Evolutionary conservation across 2,113 vertebrate species (phyloP), one percentile per base, ranked within the genome.

Genomic region (Lepisosteus osseus): DNA sequence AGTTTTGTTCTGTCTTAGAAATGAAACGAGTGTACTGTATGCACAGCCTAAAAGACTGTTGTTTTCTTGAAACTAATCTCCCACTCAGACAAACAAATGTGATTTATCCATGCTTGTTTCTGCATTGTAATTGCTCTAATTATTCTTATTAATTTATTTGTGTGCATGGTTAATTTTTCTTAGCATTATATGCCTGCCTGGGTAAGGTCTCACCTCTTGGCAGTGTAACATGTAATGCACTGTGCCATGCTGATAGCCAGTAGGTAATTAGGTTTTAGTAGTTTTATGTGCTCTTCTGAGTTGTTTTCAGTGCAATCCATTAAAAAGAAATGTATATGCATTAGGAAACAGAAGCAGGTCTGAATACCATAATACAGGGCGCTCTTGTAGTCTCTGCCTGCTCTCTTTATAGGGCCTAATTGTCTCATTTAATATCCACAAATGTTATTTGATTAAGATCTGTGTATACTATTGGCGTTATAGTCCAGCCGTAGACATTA

Each of bases 1-100:
- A 80, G 75, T 84, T 82, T 9, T 79, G 71, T 73, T 71, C 76
- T 61, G 76, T 80, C 80, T 78, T 76, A 65, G 14, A 72, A 66
- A 81, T 51, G 66, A 80, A 73, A 80, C 68, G 77, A 69, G 80
- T 84, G 84, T 76, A 78, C 82, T 82, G 80, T 81, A 72, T 83
- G 83, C 78, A 74, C 71, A 61, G 67, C 70, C 57, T 66, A 74
- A 43, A 76, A 56, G 47, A 8, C 61, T 68, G 75, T 76, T 80
- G 78, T 84, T 86, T 80, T 76, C 76, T 86, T 74, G 81, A 78
- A 83, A 75, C 73, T 87, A 82, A 83, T 86, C 80, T 86, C 77
- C 78, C 63, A 72, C 76, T 85, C 83, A 70, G 76, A 75, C 76
- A 79, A 71, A 67, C 45, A 40, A 61, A 62, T 80, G 80, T 77